These are phyloP conservation scores for Philaethria dido DNA, from an alignment of 2,888 invertebrate species.

Conservation along the genomic window DNA sequence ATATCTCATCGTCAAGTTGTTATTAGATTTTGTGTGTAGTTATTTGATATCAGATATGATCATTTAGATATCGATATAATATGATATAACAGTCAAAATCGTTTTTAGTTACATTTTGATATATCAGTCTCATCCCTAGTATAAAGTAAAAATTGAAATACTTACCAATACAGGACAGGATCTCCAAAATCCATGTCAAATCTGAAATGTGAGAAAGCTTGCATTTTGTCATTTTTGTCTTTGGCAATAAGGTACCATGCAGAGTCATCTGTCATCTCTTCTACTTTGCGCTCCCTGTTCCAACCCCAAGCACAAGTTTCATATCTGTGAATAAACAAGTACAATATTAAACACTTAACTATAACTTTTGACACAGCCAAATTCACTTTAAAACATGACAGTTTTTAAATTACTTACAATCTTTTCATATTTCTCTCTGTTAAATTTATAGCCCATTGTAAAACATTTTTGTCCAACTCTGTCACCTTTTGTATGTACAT, in stretches of 20 bases:
- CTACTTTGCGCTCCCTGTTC: slow-evolving; percentile 88
- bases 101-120: no score
- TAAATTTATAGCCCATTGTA: slow-evolving; percentile 89
- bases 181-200: slow-evolving; percentile 92
- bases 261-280: slow-evolving; percentile 88
- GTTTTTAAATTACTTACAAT: slow-evolving; percentile 79
- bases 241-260: slow-evolving; percentile 90
- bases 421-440: slow-evolving; percentile 91
- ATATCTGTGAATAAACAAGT: slow-evolving; percentile 71
- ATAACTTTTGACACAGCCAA: background rate
- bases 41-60: no score
- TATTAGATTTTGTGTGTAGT: no score
- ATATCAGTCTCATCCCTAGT: no score
- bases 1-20: no score
- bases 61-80: no score
- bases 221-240: slow-evolving; percentile 72
- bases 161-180: slow-evolving; percentile 91
- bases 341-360: background rate
- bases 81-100: no score
- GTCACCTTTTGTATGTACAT: slow-evolving; percentile 84
- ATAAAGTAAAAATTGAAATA: background rate
- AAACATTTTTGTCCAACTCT: slow-evolving; percentile 81
- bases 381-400: background rate
- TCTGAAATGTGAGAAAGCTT: slow-evolving; percentile 92
- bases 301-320: slow-evolving; percentile 92